phyloP scores from a whole-genome alignment of 2,797 vertebrate species.

The Toxotes lorentzi region DNA sequence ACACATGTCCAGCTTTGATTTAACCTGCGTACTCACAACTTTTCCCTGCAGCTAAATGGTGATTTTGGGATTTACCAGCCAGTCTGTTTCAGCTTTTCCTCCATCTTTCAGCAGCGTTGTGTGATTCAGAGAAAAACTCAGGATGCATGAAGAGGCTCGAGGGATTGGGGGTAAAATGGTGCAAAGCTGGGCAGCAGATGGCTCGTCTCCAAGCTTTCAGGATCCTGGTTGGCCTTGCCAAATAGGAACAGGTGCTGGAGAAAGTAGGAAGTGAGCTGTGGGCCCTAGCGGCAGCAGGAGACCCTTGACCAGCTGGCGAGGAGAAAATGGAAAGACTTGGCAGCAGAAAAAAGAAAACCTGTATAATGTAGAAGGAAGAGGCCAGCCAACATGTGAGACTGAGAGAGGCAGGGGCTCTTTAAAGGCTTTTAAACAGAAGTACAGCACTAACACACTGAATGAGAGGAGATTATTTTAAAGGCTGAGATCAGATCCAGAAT shows the following conservation, averaged over 20 bases:
- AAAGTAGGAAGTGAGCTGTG: slow-evolving; percentile 82
- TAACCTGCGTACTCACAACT: slow-evolving; percentile 5
- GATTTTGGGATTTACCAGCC: slow-evolving; percentile 40
- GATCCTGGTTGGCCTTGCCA: slow-evolving; percentile 74
- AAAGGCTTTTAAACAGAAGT: slow-evolving; percentile 22
- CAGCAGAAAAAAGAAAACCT: slow-evolving; percentile 62
- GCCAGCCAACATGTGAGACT: slow-evolving; percentile 17
- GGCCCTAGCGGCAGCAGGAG: slow-evolving; percentile 80
- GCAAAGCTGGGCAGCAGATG: slow-evolving; percentile 77
- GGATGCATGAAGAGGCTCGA: slow-evolving; percentile 47
- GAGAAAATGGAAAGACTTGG: slow-evolving; percentile 71
- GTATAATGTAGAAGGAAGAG: slow-evolving; percentile 47
- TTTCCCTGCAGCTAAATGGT: slow-evolving; percentile 34
- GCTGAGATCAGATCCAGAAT: background rate
- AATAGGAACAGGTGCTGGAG: slow-evolving; percentile 85
- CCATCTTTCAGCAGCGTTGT: slow-evolving; percentile 20
- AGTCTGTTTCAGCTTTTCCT: slow-evolving; percentile 21
- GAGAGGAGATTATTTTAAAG: background rate
- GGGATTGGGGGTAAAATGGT: slow-evolving; percentile 64
- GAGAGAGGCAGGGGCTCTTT: slow-evolving; percentile 15
- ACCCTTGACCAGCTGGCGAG: slow-evolving; percentile 84
- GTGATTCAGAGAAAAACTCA: slow-evolving; percentile 24
- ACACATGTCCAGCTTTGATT: slow-evolving; percentile 31
- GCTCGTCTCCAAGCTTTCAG: slow-evolving; percentile 79
- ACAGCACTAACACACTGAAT: background rate